Evolutionary conservation across 2,113 vertebrate genomes (phyloP), one percentile per base, ranked within the genome.

Genomic region (Genyomyrus donnyi): DNA sequence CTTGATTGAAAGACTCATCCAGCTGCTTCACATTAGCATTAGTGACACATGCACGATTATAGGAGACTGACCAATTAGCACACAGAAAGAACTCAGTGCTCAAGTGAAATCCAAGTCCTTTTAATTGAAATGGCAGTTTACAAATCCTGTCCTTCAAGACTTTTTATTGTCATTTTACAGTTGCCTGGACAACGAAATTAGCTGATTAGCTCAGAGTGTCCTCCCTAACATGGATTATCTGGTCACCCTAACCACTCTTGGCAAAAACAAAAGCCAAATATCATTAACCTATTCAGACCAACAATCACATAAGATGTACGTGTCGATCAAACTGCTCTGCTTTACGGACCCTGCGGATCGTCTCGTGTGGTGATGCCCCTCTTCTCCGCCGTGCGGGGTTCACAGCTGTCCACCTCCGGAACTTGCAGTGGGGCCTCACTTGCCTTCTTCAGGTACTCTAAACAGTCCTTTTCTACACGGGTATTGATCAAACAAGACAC

Each of bases 371-470:
- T 99, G 93, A 99, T 95, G 39, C 97, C 96, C 0, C 87, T 27
- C 88, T 93, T 91, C 8, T 97, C 97, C 0, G 77, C 88, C 0
- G 96, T 96, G 88, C 91, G 96, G 0, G 96, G 96, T 31, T 95
- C 62, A 0, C 97, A 97, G 95, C 98, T 99, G 94, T 97, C 98
- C 1, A 99, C 97, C 5, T 95, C 96, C 0, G 95, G 94, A 31
- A 97, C 98, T 88, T 99, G 98, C 8, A 99, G 46, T 0, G 98
- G 98, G 39, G 95, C 96, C 52, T 96, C 93, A 39, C 92, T 91
- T 85, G 92, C 93, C 92, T 93, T 97, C 88, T 92, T 88, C 0
- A 95, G n/a, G 90, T 98, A 97, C 88, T 96, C 97, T 87, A 90
- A 94, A 87, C 98, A 98, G 21, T 98, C 95, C 6, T 96, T 95